Percentiles rank a stretch among this genome's conserved stretches.
Evolutionary conservation across 92 coral and sea anemone genomes (phyloP).

Genomic region (Bergia sp.): DNA sequence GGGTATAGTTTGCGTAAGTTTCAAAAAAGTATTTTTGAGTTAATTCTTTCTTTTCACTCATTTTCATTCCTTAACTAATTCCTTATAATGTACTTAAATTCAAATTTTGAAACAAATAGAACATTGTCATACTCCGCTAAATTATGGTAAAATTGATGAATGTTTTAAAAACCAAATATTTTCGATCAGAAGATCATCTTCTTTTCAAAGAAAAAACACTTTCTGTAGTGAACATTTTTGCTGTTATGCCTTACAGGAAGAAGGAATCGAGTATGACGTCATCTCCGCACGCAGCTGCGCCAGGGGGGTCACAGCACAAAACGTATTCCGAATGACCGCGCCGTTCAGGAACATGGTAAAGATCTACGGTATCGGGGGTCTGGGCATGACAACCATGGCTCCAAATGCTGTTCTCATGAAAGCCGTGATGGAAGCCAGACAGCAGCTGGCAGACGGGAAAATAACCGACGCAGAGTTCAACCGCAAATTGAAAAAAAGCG

Average conservation of each 20-base stretch:
- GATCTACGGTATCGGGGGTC: conserved; percentile 28
- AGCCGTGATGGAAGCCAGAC: conserved; percentile 33
- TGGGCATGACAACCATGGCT: conserved; percentile 32
- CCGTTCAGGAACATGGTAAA: conserved; percentile 21
- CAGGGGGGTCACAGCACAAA: conserved; percentile 43
- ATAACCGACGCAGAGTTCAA: conserved; percentile 28
- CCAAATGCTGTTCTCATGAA: conserved; percentile 39
- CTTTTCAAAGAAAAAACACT: no score
- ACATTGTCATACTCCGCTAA: no score
- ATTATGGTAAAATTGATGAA: no score
- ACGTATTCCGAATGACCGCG: conserved; percentile 31
- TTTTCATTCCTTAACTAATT: no score
- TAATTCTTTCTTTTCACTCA: no score
- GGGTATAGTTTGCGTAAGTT: no score
- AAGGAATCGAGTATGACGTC: conserved; percentile 32
- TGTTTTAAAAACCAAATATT: no score
- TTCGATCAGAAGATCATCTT: no score
- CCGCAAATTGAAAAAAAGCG: conserved; percentile 23
- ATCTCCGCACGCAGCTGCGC: conserved; percentile 38
- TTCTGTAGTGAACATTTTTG: not conserved
- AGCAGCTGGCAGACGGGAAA: conserved; percentile 29
- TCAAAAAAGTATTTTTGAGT: no score
- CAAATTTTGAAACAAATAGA: no score
- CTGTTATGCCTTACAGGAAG: not conserved
- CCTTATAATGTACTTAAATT: no score